Evolutionary conservation across 2,113 vertebrate species (phyloP).

Genomic region (Girardinichthys multiradiatus): DNA sequence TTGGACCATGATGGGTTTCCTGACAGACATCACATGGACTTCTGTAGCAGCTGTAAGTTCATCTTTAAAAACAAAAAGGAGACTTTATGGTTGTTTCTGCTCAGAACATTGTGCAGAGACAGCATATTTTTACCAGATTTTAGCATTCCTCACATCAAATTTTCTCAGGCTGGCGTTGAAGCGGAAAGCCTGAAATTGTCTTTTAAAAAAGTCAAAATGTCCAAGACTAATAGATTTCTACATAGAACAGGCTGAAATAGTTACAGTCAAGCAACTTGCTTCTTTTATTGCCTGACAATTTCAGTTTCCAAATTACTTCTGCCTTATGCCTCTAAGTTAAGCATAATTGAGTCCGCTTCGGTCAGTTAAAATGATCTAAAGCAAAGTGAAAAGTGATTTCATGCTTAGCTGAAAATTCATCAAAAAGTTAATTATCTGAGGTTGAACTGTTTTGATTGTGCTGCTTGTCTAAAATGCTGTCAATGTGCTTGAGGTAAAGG

Average conservation of each 20-base stretch:
- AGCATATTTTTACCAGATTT: background rate
- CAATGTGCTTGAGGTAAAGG: constrained; percentile 14
- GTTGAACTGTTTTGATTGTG: constrained; percentile 28
- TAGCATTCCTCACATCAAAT: constrained; percentile 5
- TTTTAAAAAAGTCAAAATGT: background rate
- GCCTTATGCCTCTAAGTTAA: background rate
- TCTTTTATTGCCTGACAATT: constrained; percentile 39
- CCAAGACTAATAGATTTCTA: constrained; percentile 17
- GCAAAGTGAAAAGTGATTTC: constrained; percentile 50
- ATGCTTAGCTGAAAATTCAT: constrained; percentile 48
- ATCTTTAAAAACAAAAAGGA: background rate
- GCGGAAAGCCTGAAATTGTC: constrained; percentile 19
- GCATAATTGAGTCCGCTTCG: constrained; percentile 36
- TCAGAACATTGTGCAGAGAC: too few relatives aligned
- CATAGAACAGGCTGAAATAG: constrained; percentile 7
- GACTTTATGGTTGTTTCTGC: background rate
- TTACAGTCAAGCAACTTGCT: constrained; percentile 30
- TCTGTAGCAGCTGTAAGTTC: constrained; percentile 17
- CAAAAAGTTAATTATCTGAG: constrained; percentile 50
- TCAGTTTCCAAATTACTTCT: constrained; percentile 40
- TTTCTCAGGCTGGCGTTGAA: constrained; percentile 1
- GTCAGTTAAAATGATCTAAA: constrained; percentile 53
- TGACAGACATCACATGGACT: background rate
- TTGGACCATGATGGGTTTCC: background rate
- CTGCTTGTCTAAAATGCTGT: constrained; percentile 23